Evolutionary conservation across 1,140 invertebrate species (phyloP).

Genomic region (Heliconius hermathena): DNA sequence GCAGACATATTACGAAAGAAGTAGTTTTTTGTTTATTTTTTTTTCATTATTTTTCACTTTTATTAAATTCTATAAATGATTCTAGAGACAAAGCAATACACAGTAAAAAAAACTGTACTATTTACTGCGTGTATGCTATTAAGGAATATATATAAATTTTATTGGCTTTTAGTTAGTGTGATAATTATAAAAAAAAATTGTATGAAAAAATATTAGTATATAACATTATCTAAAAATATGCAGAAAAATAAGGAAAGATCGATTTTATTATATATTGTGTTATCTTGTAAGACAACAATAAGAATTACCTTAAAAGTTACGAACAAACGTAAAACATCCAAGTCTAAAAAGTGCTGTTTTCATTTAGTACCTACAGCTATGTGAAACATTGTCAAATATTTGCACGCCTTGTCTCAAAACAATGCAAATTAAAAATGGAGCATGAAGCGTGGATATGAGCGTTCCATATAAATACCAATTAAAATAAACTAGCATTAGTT

Average conservation of each 20-base stretch:
- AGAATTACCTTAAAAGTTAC: background rate
- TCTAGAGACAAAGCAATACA: background rate
- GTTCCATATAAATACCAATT: background rate
- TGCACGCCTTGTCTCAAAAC: background rate
- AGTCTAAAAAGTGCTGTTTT: background rate
- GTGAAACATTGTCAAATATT: background rate
- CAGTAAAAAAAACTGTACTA: too few species aligned
- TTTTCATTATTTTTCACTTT: background rate
- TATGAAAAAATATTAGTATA: too few species aligned
- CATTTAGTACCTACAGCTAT: background rate
- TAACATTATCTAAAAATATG: too few species aligned
- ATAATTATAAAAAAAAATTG: too few species aligned
- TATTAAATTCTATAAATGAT: background rate
- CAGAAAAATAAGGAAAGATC: too few species aligned
- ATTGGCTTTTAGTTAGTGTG: too few species aligned
- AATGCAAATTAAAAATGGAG: background rate
- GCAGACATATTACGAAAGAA: background rate
- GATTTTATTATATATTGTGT: too few species aligned
- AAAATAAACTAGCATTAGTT: background rate
- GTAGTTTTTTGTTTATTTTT: background rate
- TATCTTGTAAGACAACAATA: too few species aligned
- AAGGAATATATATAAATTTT: too few species aligned
- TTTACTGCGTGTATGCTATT: too few species aligned
- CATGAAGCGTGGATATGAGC: background rate
- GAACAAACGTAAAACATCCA: background rate